Percentiles rank a stretch among this genome's conserved stretches.
Evolutionary conservation across 2,888 invertebrate genomes (phyloP).

Genomic region (Adela reaumurella): DNA sequence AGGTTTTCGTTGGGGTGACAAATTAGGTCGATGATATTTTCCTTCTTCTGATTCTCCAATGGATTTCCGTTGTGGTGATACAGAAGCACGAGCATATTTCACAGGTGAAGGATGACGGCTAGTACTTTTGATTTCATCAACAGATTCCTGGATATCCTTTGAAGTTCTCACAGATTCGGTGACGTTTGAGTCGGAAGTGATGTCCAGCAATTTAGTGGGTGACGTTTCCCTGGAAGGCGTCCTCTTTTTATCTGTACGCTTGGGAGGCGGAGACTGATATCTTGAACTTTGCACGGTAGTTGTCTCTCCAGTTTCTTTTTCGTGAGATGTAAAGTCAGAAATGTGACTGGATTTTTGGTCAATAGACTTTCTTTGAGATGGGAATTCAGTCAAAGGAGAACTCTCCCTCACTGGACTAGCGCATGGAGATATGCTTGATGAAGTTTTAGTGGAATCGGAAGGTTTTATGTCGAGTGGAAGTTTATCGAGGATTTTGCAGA

Average conservation of each 20-base stretch:
- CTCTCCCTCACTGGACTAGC: slow-evolving; percentile 25
- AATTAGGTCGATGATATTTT: too few relatives aligned
- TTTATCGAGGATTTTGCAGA: slow-evolving; percentile 17
- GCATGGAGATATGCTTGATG: slow-evolving; percentile 30
- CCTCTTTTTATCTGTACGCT: slow-evolving; percentile 9
- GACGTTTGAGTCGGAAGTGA: slow-evolving; percentile 10
- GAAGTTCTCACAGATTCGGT: background rate
- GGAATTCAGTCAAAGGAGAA: slow-evolving; percentile 15
- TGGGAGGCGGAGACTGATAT: slow-evolving; percentile 3
- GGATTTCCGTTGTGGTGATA: slow-evolving; percentile 7
- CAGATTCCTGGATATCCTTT: background rate
- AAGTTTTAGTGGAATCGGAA: slow-evolving; percentile 19
- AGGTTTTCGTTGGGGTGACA: slow-evolving; percentile 3
- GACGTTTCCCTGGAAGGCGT: slow-evolving; percentile 20
- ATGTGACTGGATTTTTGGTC: slow-evolving; percentile 15
- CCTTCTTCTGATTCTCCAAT: too few relatives aligned
- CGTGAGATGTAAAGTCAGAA: slow-evolving; percentile 22
- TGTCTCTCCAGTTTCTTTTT: slow-evolving; percentile 20
- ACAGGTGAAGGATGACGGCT: slow-evolving; percentile 10
- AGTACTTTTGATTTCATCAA: background rate
- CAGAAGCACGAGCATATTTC: background rate
- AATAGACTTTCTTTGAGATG: slow-evolving; percentile 12
- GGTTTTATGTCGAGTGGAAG: slow-evolving; percentile 15
- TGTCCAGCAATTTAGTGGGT: slow-evolving; percentile 26
- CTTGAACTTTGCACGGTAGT: slow-evolving; percentile 13